Percentiles rank a stretch among this genome's conserved stretches.
phyloP scores from a whole-genome alignment of 1,140 invertebrate species.

The Gonatopus flavifemur region DNA sequence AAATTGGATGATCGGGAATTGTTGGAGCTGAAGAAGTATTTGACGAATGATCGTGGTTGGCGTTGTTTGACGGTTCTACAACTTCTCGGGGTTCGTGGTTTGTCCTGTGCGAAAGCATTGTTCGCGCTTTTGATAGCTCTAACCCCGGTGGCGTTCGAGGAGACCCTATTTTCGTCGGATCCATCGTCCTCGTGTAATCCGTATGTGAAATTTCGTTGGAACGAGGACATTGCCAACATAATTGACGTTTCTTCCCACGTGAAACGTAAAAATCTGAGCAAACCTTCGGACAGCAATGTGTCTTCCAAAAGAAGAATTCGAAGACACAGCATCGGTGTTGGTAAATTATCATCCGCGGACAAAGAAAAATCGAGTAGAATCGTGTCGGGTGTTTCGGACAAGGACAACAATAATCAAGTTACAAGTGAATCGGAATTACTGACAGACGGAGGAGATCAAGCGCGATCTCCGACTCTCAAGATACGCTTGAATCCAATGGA shows the following conservation, averaged over 20 bases:
- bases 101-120: conserved; percentile 64
- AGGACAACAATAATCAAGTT: conserved; percentile 13
- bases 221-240: conserved; percentile 46
- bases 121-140: conserved; percentile 65
- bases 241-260: conserved; percentile 41
- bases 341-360: conserved; percentile 3
- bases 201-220: conserved; percentile 44
- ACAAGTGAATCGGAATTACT: conserved; percentile 61
- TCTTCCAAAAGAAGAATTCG: conserved; percentile 2
- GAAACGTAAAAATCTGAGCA: conserved; percentile 13
- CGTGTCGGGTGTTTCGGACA: conserved; percentile 1
- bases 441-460: conserved; percentile 59
- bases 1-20: conserved; percentile 38
- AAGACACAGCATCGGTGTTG: conserved; percentile 10
- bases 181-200: conserved; percentile 25
- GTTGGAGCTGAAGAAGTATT: conserved; percentile 57
- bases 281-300: conserved; percentile 9
- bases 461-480: conserved; percentile 60
- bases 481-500: conserved; percentile 65
- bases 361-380: conserved; percentile 26
- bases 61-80: conserved; percentile 62
- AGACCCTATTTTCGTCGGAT: not conserved
- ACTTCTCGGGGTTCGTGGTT: conserved; percentile 60
- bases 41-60: conserved; percentile 65
- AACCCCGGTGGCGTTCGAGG: conserved; percentile 56